Evolutionary conservation across 2,888 invertebrate genomes (phyloP).

Genomic region (Brenthis ino): DNA sequence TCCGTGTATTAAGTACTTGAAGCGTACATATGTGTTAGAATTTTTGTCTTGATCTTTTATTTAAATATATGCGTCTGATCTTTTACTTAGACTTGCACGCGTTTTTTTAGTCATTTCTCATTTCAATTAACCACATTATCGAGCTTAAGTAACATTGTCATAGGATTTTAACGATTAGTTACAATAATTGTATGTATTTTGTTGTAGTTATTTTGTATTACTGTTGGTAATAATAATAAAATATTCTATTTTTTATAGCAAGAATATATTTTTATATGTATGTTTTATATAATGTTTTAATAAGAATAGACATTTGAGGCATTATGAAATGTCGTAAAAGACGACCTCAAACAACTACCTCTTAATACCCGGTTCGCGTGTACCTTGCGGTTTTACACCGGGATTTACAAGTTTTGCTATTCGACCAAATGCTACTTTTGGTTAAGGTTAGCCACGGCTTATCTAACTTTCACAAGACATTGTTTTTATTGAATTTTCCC

Average conservation of each 20-base stretch:
- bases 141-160: too few species aligned
- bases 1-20: slow-evolving; percentile 49
- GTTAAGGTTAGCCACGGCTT: slow-evolving; percentile 53
- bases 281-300: background rate
- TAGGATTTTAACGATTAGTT: too few species aligned
- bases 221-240: too few species aligned
- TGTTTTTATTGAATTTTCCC: slow-evolving; percentile 40
- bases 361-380: slow-evolving; percentile 56
- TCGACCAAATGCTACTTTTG: slow-evolving; percentile 67
- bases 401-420: slow-evolving; percentile 77
- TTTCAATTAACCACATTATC: too few species aligned
- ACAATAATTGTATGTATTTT: too few species aligned
- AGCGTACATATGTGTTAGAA: slow-evolving; percentile 30
- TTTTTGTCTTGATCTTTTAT: slow-evolving; percentile 14
- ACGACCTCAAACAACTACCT: slow-evolving; percentile 43
- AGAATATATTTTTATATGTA: background rate
- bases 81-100: background rate
- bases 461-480: slow-evolving; percentile 49
- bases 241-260: background rate
- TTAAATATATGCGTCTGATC: background rate
- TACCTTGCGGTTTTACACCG: slow-evolving; percentile 64
- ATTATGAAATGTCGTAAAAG: slow-evolving; percentile 34
- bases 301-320: slow-evolving; percentile 1
- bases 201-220: too few species aligned
- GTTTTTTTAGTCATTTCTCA: background rate